Conservation (phyloP, 1,140 invertebrate genomes). For the Phortica variegata region DNA sequence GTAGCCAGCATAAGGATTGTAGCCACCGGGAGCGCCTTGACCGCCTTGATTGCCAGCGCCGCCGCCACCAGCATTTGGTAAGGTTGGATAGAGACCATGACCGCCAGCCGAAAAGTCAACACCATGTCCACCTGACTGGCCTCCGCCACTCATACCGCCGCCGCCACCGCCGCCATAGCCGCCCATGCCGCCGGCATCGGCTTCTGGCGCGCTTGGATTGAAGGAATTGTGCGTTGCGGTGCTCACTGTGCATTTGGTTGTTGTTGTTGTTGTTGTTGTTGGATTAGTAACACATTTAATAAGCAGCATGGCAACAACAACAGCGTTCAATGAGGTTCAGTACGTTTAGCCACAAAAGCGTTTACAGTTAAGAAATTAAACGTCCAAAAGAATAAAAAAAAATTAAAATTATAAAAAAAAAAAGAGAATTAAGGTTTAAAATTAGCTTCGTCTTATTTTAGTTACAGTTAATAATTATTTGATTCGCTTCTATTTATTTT, state of each 20-base stretch:
- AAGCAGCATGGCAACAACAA: constrained; percentile 19
- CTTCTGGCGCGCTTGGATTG: constrained; percentile 36
- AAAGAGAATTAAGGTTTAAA: constrained; percentile 3
- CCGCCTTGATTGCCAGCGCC: constrained; percentile 24
- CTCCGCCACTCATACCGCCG: constrained; percentile 24
- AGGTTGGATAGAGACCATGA: constrained; percentile 46
- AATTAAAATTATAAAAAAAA: constrained; percentile 7
- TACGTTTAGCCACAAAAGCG: constrained; percentile 30
- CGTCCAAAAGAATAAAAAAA: too few relatives aligned
- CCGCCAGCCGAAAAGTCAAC: constrained; percentile 53
- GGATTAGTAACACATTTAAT: constrained; percentile 11
- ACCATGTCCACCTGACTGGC: constrained; percentile 39
- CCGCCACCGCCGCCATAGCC: constrained; percentile 21
- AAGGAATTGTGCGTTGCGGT: constrained; percentile 43
- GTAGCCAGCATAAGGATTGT: constrained; percentile 32
- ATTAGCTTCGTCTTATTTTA: constrained; percentile 2
- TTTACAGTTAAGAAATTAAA: constrained; percentile 9
- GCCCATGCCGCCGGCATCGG: constrained; percentile 25
- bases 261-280: not conserved
- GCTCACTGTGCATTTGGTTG: constrained; percentile 31
- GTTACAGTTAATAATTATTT: constrained; percentile 17
- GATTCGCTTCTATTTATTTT: constrained; percentile 13
- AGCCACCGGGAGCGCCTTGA: constrained; percentile 22
- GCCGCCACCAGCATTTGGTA: constrained; percentile 28
- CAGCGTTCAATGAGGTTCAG: constrained; percentile 10